Base-by-base conservation (phyloP, 2,888 invertebrate species). In the Synanthedon vespiformis region DNA sequence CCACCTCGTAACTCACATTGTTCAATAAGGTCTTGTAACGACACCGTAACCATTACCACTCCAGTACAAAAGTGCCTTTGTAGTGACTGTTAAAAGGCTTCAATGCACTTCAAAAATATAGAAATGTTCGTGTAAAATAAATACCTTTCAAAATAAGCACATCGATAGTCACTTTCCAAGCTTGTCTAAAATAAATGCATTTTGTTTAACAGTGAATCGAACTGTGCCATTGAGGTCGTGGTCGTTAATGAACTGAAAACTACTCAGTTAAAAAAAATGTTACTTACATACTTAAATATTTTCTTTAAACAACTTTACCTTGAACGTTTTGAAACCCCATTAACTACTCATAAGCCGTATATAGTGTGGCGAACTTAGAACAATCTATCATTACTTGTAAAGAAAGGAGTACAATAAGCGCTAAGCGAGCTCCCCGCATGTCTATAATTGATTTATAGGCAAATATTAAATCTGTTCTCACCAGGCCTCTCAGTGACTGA, bases 381-480 rank as follows among this genome's bases (percentile, higher is more conserved):
- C 68, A 70, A 80, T 78, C 74, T 71, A 79, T 80, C 74, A 75
- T 68, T 22, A 60, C 53, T 58, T 54, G 59, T 64, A 68, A 74
- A 74, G 75, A 80, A 77, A 77, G 68, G 65, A 68, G 67, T 60
- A 65, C 71, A 68, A 77, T 76, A 77, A 74, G 74, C 72, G 72
- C 71, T 72, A 76, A 74, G 72, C 72, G 75, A 71, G 57, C 74
- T 69, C 72, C 67, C 70, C 69, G 72, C 77, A 74, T 69, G 76
- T 69, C 71, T 61, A 63, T 82, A 83, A 82, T 83, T 83, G 81
- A 83, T 84, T 82, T 82, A 83, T 83, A 82, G 83, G 81, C 78
- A 82, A 83, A 84, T 84, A 83, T 83, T 83, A 81, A 80, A 80
- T 80, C 79, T 79, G 77, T 83, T 85, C 83, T 77, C 82, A 75